Evolutionary conservation across 2,888 invertebrate genomes (phyloP).

Genomic region (Apomyelois bistriatella): DNA sequence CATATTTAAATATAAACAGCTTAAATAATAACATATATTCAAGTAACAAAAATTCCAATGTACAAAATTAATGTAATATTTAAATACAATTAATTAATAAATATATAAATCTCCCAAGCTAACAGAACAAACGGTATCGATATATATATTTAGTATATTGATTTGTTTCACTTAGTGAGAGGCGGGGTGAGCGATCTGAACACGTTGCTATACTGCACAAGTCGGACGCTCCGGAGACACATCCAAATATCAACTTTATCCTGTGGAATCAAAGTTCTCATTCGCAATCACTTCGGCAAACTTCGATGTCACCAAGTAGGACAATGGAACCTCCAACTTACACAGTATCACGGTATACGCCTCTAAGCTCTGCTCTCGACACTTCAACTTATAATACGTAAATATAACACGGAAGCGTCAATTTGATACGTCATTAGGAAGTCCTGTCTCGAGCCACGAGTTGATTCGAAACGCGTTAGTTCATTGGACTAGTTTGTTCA

Average conservation of each 20-base stretch:
- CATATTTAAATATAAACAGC: conserved; percentile 73
- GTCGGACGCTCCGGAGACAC: not conserved
- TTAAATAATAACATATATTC: conserved; percentile 75
- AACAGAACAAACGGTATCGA: conserved; percentile 64
- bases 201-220: not conserved
- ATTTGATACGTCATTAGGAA: conserved; percentile 40
- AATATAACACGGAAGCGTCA: conserved; percentile 50
- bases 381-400: conserved; percentile 54
- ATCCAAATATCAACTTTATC: too few species aligned
- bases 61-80: conserved; percentile 76
- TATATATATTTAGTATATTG: conserved; percentile 40
- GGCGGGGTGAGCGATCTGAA: not conserved
- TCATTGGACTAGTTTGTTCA: conserved; percentile 77
- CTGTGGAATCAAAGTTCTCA: too few species aligned
- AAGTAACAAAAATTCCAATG: conserved; percentile 75
- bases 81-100: conserved; percentile 61
- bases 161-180: conserved; percentile 22
- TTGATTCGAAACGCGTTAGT: conserved; percentile 48
- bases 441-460: conserved; percentile 47
- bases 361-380: conserved; percentile 18
- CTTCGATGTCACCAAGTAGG: not conserved
- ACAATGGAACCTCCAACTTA: not conserved
- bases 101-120: conserved; percentile 65
- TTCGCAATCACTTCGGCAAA: too few species aligned
- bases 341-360: conserved; percentile 16